Conservation (phyloP, 1,140 invertebrate genomes). For the Bombus picipes region DNA sequence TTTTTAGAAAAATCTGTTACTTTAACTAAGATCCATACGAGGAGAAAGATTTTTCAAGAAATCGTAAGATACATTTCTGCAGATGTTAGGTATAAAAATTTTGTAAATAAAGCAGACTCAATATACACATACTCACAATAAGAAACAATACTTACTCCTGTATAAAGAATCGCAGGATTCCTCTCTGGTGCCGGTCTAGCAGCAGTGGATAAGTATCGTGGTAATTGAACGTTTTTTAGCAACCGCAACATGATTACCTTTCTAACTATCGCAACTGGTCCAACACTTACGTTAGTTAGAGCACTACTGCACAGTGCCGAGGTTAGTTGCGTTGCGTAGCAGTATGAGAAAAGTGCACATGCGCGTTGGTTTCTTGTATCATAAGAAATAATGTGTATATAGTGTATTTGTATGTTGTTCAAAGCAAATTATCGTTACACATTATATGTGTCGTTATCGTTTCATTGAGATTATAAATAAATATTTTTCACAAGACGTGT, state of each 20-base stretch:
- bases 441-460: neutral
- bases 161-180: slow-evolving; percentile 86
- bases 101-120: neutral
- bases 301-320: neutral
- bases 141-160: slow-evolving; percentile 84
- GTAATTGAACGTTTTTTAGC: slow-evolving; percentile 78
- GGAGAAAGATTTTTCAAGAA: neutral
- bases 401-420: too few relatives aligned
- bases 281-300: too few relatives aligned
- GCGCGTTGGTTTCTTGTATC: neutral
- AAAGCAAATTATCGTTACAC: neutral
- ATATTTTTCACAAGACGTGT: neutral
- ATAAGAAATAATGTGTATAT: neutral
- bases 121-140: too few relatives aligned
- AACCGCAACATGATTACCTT: slow-evolving; percentile 69
- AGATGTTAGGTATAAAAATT: neutral
- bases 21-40: neutral
- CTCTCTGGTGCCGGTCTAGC: slow-evolving; percentile 83
- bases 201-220: slow-evolving; percentile 78
- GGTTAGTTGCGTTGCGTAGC: neutral
- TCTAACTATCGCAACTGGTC: neutral
- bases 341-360: neutral
- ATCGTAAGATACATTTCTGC: neutral
- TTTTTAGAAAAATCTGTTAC: neutral
- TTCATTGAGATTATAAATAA: neutral